Evolutionary conservation across 2,888 invertebrate genomes (phyloP), one percentile per base, ranked within the genome.

Genomic region (Euspilapteryx auroguttella): DNA sequence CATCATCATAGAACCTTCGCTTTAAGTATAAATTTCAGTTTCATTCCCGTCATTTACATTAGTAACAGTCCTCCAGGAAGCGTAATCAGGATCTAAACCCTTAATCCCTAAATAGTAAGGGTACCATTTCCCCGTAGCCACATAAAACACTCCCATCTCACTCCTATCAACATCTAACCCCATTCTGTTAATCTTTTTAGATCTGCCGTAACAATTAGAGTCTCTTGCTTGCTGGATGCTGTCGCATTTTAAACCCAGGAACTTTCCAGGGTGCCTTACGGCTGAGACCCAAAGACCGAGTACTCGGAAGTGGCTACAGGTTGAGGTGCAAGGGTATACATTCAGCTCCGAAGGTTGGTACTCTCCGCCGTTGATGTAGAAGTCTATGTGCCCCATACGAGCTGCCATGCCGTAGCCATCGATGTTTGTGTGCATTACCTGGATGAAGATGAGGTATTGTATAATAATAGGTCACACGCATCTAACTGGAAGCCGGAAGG

Each of bases 371-470:
- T 75, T 75, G 1, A 73, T 46, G 33, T 68, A 75, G 12, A 68
- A 51, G 30, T 75, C 71, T 0, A 73, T 55, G 29, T 75, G 73
- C 0, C 75, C 75, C 69, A 73, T 68, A 0, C 41, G 47, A 0
- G 53, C 37, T 0, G 71, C 68, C 69, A 75, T 73, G 1, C 75
- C 75, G 12, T 53, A 73, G 0, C 62, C 73, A 26, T 75, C 75
- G n/a, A 73, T 68, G 29, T 73, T 75, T 0, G 71, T 71, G 28
- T 75, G 73, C 4, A 75, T 39, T 0, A 73, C 69, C 39, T 65
- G n/a, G n/a, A n/a, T n/a, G n/a, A n/a, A n/a, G n/a, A n/a, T n/a
- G n/a, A n/a, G n/a, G n/a, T n/a, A n/a, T n/a, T n/a, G n/a, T n/a
- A n/a, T n/a, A n/a, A n/a, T n/a, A n/a, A n/a, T n/a, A n/a, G n/a